These are phyloP conservation scores for Silvanus unidentatus DNA, from an alignment of 2,888 invertebrate genomes.

Conservation along the genomic window DNA sequence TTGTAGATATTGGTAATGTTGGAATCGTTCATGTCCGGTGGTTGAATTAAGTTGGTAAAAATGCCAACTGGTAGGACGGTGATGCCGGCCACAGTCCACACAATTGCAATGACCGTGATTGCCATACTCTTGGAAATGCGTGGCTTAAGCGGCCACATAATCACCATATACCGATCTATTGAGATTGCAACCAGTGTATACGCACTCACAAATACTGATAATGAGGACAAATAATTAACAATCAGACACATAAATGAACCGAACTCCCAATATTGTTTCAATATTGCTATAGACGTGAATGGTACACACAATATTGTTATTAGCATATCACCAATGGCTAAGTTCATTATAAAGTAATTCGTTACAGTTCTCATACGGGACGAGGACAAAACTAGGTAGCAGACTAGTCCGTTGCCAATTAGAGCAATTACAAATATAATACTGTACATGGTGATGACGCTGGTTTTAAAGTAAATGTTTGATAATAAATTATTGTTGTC, in stretches of 20 bases:
- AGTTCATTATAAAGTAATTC: constrained; percentile 84
- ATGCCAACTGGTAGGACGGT: constrained; percentile 78
- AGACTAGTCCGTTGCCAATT: constrained; percentile 72
- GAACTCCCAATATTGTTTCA: constrained; percentile 86
- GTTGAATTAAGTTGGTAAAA: constrained; percentile 63
- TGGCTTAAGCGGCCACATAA: constrained; percentile 81
- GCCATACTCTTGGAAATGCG: constrained; percentile 70
- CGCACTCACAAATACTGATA: constrained; percentile 77
- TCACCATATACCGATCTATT: constrained; percentile 83
- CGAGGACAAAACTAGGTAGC: constrained; percentile 77
- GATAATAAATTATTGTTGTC: constrained; percentile 20
- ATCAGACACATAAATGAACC: constrained; percentile 74
- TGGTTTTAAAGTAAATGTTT: constrained; percentile 54
- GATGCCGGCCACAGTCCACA: constrained; percentile 71
- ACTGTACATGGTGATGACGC: constrained; percentile 66
- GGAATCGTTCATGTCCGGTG: constrained; percentile 38
- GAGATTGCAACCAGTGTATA: constrained; percentile 89
- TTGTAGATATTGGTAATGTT: constrained; percentile 53
- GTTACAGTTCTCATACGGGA: constrained; percentile 88
- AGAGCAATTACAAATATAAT: constrained; percentile 66
- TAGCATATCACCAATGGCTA: constrained; percentile 83
- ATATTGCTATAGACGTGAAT: constrained; percentile 76
- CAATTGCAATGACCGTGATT: constrained; percentile 60
- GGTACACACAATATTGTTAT: constrained; percentile 90
- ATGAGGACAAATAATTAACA: constrained; percentile 76